Conservation (phyloP, 2,113 vertebrate species). For the Alectura lathami region DNA sequence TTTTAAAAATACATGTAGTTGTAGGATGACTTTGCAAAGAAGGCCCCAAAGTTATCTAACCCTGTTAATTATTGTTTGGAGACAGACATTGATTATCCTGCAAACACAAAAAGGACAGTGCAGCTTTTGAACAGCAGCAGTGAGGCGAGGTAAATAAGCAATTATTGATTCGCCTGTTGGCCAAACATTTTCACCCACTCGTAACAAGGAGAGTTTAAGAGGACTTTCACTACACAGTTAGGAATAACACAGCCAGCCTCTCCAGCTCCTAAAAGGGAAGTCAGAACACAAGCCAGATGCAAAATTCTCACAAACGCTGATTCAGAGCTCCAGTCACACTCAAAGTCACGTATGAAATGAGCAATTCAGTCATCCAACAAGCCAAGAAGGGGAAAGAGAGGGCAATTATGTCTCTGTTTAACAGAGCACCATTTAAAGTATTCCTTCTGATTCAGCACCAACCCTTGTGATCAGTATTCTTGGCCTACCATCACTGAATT, state of each 20-base stretch:
- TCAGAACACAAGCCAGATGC: conserved; percentile 65
- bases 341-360: conserved; percentile 69
- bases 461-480: conserved; percentile 53
- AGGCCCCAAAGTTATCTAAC: not conserved
- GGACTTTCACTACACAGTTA: conserved; percentile 37
- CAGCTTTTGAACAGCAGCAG: conserved; percentile 48
- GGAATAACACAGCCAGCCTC: conserved; percentile 64
- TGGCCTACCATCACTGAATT: conserved; percentile 53
- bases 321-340: conserved; percentile 75
- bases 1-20: not conserved
- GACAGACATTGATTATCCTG: conserved; percentile 38
- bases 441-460: conserved; percentile 73
- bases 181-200: conserved; percentile 57
- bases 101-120: conserved; percentile 52
- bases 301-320: conserved; percentile 77
- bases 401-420: conserved; percentile 47
- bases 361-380: conserved; percentile 57
- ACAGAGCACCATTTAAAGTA: conserved; percentile 64
- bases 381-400: conserved; percentile 7
- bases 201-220: conserved; percentile 41
- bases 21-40: conserved; percentile 34
- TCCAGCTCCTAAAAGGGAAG: conserved; percentile 66
- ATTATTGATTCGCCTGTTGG: conserved; percentile 65
- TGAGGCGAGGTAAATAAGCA: conserved; percentile 68
- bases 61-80: conserved; percentile 20